Evolutionary conservation across 2,888 invertebrate species (phyloP).

Genomic region (Acrocera orbiculus): DNA sequence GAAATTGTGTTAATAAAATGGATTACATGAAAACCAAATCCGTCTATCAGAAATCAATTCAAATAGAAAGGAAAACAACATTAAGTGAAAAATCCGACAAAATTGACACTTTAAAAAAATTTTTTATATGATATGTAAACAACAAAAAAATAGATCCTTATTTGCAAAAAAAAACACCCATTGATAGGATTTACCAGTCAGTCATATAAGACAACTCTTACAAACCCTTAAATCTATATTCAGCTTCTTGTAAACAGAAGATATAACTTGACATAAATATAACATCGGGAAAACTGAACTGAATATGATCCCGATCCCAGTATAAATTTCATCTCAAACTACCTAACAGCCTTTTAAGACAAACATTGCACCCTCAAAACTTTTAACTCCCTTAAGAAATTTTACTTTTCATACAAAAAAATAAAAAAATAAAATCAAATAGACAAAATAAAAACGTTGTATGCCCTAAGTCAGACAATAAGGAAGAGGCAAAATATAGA

Average conservation of each 20-base stretch:
- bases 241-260: neutral
- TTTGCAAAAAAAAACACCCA: neutral
- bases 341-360: slow-evolving; percentile 6
- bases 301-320: slow-evolving; percentile 1
- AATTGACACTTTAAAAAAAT: slow-evolving; percentile 11
- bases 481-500: neutral
- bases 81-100: slow-evolving; percentile 7
- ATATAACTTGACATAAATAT: slow-evolving; percentile 8
- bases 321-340: slow-evolving; percentile 7
- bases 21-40: slow-evolving; percentile 1
- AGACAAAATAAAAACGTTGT: too few species aligned
- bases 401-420: too few species aligned
- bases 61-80: neutral
- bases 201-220: slow-evolving; percentile 5
- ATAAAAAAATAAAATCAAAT: too few species aligned
- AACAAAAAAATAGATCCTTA: slow-evolving; percentile 6
- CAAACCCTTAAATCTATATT: slow-evolving; percentile 7
- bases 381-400: too few species aligned
- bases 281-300: slow-evolving; percentile 9
- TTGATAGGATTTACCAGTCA: slow-evolving; percentile 5
- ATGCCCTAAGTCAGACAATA: too few species aligned
- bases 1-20: too few species aligned
- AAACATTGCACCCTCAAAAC: slow-evolving; percentile 2
- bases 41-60: neutral
- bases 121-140: slow-evolving; percentile 6